Percentiles rank a stretch among this genome's conserved stretches.
These are phyloP conservation scores for Phenacoccus solenopsis DNA, from an alignment of 1,140 invertebrate genomes.

Conservation along the genomic window DNA sequence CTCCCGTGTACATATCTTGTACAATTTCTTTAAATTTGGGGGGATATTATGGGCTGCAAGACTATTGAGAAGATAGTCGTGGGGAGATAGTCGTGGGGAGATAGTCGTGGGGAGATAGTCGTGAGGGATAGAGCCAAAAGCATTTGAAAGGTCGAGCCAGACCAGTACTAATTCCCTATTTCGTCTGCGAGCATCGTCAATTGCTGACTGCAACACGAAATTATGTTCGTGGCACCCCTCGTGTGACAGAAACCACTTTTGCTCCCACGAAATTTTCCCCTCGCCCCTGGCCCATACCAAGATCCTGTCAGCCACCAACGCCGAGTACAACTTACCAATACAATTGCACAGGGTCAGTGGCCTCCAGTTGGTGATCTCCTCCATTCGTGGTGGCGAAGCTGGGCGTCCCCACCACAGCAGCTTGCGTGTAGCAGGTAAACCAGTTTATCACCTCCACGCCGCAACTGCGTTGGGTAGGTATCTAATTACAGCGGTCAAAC, in stretches of 20 bases:
- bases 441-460: too few relatives aligned
- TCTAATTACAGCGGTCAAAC: too few relatives aligned
- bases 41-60: neutral
- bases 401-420: too few relatives aligned
- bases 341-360: slow-evolving; percentile 30
- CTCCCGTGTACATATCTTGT: neutral
- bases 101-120: too few relatives aligned
- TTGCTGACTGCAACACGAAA: neutral
- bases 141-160: neutral
- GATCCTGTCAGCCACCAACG: slow-evolving; percentile 22
- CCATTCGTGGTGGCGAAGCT: too few relatives aligned
- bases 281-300: neutral
- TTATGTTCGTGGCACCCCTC: slow-evolving; percentile 15
- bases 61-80: neutral
- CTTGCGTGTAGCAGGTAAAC: too few relatives aligned
- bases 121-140: neutral
- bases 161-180: neutral
- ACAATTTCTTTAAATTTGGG: neutral
- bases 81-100: too few relatives aligned
- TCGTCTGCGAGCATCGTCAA: neutral
- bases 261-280: neutral
- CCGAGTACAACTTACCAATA: slow-evolving; percentile 30
- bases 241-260: slow-evolving; percentile 23
- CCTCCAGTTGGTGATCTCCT: slow-evolving; percentile 30
- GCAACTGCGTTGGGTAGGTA: too few relatives aligned